These are phyloP conservation scores for Pygmarrhopalites habei DNA, from an alignment of 1,140 invertebrate genomes.

Conservation along the genomic window DNA sequence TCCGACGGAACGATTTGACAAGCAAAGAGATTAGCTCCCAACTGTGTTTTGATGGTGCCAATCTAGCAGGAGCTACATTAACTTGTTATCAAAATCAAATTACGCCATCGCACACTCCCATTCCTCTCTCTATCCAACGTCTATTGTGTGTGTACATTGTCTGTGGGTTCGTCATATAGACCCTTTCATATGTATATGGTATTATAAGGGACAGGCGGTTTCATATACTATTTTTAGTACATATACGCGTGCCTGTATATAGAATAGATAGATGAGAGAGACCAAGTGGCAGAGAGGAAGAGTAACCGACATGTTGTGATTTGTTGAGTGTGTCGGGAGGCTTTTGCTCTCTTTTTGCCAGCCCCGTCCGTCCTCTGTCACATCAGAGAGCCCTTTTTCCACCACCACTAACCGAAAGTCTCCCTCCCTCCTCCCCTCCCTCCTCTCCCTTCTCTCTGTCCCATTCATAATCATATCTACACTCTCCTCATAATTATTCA, in stretches of 20 bases:
- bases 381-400: not conserved
- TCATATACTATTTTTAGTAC: too few species aligned
- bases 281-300: not conserved
- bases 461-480: slow-evolving; percentile 10
- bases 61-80: slow-evolving; percentile 36
- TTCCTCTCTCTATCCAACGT: too few species aligned
- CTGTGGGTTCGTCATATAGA: too few species aligned
- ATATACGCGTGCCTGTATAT: too few species aligned
- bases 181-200: too few species aligned
- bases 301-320: slow-evolving; percentile 7
- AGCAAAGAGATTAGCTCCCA: slow-evolving; percentile 30
- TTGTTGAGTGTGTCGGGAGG: not conserved
- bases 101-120: slow-evolving; percentile 24
- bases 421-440: too few species aligned
- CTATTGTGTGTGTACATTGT: too few species aligned
- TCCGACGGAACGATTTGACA: slow-evolving; percentile 22
- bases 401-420: too few species aligned
- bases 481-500: slow-evolving; percentile 4
- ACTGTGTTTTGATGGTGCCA: slow-evolving; percentile 30
- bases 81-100: slow-evolving; percentile 40
- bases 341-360: not conserved
- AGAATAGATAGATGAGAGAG: not conserved
- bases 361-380: slow-evolving; percentile 7
- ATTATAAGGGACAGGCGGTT: too few species aligned
- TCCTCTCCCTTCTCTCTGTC: too few species aligned